Evolutionary conservation across 1,140 invertebrate species (phyloP), one percentile per base, ranked within the genome.

Genomic region (silkworm (Bombyx mori)): DNA sequence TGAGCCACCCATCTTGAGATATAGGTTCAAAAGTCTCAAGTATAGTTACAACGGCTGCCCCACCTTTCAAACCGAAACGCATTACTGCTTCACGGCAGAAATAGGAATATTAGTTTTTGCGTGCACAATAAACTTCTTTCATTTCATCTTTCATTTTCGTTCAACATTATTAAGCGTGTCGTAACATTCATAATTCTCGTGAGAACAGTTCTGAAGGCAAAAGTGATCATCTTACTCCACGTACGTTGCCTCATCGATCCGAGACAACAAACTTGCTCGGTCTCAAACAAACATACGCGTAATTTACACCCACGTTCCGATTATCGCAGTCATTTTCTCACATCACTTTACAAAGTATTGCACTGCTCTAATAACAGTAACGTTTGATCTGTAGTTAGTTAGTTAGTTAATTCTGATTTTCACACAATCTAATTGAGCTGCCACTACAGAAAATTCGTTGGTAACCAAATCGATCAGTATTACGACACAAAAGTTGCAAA

Each of bases 271-370:
- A 76, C 71, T 82, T 73, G 69, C 63, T 58, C 68, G 56, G 71
- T 69, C 73, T 86, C 66, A 64, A 72, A 75, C 68, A 69, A 74
- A 80, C 66, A 66, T 65, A 72, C 74, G 70, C 69, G 68, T 82
- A 77, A 79, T 73, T 35, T 35, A 74, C 60, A 77, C 80, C 75
- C 81, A 82, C 80, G 80, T 61, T 81, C 78, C 56, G 73, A 79
- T 83, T 82, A 76, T 73, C 70, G 64, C 59, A 52, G 66, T 54
- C 58, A 72, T 81, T 79, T 79, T 80, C 75, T 81, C 58, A 75
- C 65, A 75, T 77, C 68, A 70, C 60, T 56, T 62, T 74, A 67
- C 59, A 61, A 69, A 72, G 54, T 70, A 73, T 71, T 73, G 66
- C 71, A 72, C 66, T 63, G 57, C 65, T 69, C 72, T 65, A 72